Conservation (phyloP, 1,140 invertebrate species). For the Scylla paramamosain region DNA sequence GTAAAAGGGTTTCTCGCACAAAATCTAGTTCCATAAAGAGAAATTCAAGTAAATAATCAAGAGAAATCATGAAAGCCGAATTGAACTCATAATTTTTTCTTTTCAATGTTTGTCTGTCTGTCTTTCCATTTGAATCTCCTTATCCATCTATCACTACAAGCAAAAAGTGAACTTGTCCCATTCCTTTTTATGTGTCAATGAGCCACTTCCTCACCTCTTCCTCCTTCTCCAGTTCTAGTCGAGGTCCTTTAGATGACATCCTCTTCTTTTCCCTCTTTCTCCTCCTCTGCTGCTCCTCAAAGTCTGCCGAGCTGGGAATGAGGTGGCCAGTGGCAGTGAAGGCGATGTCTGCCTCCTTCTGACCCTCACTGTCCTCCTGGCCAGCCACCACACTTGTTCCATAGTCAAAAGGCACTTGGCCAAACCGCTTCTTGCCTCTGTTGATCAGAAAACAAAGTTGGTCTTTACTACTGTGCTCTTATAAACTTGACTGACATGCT, state of each 20-base stretch:
- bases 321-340: conserved; percentile 60
- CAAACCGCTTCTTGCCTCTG: conserved; percentile 59
- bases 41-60: too few species aligned
- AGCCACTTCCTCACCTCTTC: conserved; percentile 19
- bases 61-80: too few species aligned
- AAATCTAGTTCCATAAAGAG: too few species aligned
- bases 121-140: too few species aligned
- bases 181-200: neutral
- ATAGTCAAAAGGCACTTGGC: conserved; percentile 57
- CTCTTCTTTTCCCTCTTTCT: conserved; percentile 14
- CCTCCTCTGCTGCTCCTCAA: neutral
- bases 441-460: neutral
- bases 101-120: too few species aligned
- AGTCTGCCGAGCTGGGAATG: conserved; percentile 50
- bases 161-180: neutral
- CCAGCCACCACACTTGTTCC: conserved; percentile 19
- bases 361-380: too few species aligned
- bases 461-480: too few species aligned
- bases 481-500: too few species aligned
- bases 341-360: neutral
- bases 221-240: conserved; percentile 34
- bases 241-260: neutral
- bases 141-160: too few species aligned
- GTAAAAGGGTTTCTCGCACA: too few species aligned
- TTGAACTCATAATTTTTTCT: too few species aligned